These are phyloP conservation scores for Geodia barretti DNA, from an alignment of 37 sponge, comb jelly and placozoan species.

Conservation along the genomic window DNA sequence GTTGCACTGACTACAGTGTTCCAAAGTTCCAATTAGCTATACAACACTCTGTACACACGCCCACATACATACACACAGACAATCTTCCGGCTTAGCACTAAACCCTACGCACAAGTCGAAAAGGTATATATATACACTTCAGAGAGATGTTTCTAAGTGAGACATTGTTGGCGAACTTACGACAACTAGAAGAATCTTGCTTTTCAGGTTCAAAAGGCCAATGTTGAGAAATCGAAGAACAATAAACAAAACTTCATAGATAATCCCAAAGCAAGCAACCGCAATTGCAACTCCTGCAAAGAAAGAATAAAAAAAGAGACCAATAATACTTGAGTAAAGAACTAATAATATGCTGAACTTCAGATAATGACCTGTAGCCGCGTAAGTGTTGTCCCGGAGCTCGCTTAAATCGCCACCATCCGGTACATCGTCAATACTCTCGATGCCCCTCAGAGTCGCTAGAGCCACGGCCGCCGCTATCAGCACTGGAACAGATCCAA, in stretches of 20 bases:
- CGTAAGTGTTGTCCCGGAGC: background rate
- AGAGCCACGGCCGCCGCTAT: constrained; percentile 8
- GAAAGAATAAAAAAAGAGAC: background rate
- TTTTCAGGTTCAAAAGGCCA: constrained; percentile 36
- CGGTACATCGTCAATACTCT: background rate
- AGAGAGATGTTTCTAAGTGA: too few relatives aligned
- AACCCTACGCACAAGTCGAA: too few relatives aligned
- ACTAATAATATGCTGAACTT: background rate
- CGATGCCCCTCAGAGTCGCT: background rate
- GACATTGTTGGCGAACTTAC: too few relatives aligned
- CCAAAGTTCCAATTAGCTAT: too few relatives aligned
- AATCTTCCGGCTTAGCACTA: too few relatives aligned
- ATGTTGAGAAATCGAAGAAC: constrained; percentile 40
- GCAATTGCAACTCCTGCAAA: constrained; percentile 6
- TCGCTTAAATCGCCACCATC: background rate
- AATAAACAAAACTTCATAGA: constrained; percentile 33
- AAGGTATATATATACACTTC: too few relatives aligned
- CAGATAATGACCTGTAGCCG: background rate
- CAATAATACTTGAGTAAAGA: background rate
- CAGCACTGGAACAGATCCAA: constrained; percentile 36
- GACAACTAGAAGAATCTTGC: constrained; percentile 28
- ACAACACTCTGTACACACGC: too few relatives aligned
- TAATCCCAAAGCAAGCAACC: constrained; percentile 8
- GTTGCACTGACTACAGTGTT: too few relatives aligned
- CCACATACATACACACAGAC: too few relatives aligned